These are phyloP conservation scores for Ceyx margarethae DNA, from an alignment of 2,113 vertebrate species.

Conservation along the genomic window DNA sequence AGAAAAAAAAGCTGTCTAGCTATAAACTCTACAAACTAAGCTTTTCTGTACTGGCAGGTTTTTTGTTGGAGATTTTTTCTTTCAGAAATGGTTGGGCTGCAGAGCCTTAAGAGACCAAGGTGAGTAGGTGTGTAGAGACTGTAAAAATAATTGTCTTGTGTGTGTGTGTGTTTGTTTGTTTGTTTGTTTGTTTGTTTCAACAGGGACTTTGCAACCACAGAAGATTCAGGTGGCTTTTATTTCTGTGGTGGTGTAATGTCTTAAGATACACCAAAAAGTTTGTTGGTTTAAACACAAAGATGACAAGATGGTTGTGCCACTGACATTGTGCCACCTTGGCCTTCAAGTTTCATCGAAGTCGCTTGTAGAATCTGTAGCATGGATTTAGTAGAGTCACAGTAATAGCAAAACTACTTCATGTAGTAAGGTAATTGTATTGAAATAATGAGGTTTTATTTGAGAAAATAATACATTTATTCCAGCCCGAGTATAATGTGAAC, in stretches of 20 bases:
- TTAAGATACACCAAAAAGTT: neutral
- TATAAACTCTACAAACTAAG: neutral
- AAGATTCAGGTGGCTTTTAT: too few relatives aligned
- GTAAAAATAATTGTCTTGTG: neutral
- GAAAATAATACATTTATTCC: neutral
- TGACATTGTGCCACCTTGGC: neutral
- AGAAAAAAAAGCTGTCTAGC: neutral
- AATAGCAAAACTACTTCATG: neutral
- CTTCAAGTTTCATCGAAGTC: neutral
- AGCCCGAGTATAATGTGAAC: neutral
- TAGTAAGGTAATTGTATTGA: neutral
- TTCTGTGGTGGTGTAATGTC: neutral
- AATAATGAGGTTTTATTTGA: neutral
- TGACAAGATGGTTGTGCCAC: neutral
- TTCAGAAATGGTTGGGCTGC: neutral
- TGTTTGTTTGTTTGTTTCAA: neutral
- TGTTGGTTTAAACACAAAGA: neutral
- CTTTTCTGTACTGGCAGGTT: neutral
- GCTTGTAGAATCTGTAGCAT: neutral
- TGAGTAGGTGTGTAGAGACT: neutral
- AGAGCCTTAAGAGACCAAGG: neutral
- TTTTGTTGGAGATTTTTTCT: neutral
- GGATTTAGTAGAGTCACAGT: neutral
- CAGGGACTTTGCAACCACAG: too few relatives aligned
- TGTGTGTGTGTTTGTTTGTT: too few relatives aligned